These are phyloP conservation scores for Cryptomyrus ogoouensis DNA, from an alignment of 2,113 vertebrate species.

Conservation along the genomic window DNA sequence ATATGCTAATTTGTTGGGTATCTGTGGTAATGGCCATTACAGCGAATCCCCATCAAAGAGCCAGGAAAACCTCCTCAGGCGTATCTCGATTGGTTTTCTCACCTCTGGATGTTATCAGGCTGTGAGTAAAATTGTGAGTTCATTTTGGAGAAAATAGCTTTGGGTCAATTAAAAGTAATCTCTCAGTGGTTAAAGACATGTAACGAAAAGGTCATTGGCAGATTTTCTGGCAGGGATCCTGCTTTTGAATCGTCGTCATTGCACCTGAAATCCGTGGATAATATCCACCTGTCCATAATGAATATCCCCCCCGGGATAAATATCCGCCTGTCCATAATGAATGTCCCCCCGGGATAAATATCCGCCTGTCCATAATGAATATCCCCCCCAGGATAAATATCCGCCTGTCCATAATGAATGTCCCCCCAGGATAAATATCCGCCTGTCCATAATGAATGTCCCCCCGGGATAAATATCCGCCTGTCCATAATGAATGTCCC, in stretches of 20 bases:
- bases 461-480: too few relatives aligned
- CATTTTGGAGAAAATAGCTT: not conserved
- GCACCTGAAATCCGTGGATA: not conserved
- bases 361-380: too few relatives aligned
- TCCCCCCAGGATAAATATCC: too few relatives aligned
- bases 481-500: too few relatives aligned
- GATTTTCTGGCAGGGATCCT: not conserved
- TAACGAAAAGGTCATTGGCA: not conserved
- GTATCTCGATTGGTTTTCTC: not conserved
- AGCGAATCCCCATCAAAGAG: not conserved
- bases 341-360: not conserved
- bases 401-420: too few relatives aligned
- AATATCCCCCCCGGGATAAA: too few relatives aligned
- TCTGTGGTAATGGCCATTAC: not conserved
- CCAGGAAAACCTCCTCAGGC: not conserved
- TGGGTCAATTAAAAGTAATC: not conserved
- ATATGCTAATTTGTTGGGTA: slow-evolving; percentile 15
- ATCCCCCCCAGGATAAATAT: too few relatives aligned
- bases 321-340: too few relatives aligned
- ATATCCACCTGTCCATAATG: too few relatives aligned
- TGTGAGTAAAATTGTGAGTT: not conserved
- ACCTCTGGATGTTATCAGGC: not conserved
- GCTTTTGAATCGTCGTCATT: not conserved
- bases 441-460: too few relatives aligned
- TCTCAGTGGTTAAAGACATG: not conserved